Percentiles rank a stretch among this genome's conserved stretches.
phyloP scores from a whole-genome alignment of 2,797 vertebrate species.

The Oreortyx pictus region DNA sequence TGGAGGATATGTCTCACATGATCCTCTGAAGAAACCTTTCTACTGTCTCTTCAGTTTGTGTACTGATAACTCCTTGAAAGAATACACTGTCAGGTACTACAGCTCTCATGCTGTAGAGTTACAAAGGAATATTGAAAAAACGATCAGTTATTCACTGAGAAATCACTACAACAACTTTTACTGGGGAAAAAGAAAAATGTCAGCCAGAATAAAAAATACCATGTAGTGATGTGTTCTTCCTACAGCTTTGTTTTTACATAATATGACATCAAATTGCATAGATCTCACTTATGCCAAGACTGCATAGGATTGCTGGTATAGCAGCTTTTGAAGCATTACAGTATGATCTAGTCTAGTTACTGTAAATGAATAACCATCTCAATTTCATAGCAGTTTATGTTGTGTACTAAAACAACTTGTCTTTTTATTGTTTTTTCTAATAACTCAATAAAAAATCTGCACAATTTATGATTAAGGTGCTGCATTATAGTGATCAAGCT shows the following conservation, averaged over 20 bases:
- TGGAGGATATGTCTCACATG: neutral
- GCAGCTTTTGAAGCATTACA: neutral
- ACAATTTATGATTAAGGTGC: neutral
- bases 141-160: neutral
- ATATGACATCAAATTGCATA: neutral
- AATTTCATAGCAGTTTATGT: neutral
- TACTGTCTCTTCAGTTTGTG: neutral
- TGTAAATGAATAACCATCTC: neutral
- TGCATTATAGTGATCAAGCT: neutral
- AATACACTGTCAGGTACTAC: accelerated
- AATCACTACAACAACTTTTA: neutral
- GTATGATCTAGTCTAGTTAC: neutral
- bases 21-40: neutral
- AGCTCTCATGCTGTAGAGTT: neutral
- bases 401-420: neutral
- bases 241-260: neutral
- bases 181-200: neutral
- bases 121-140: neutral
- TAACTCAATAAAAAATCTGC: neutral
- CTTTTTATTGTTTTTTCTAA: neutral
- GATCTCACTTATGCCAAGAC: neutral
- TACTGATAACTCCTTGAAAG: neutral
- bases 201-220: neutral
- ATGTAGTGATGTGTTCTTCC: neutral
- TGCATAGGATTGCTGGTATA: neutral